These are phyloP conservation scores for Otus scops DNA, from an alignment of 2,797 vertebrate species.

Conservation along the genomic window DNA sequence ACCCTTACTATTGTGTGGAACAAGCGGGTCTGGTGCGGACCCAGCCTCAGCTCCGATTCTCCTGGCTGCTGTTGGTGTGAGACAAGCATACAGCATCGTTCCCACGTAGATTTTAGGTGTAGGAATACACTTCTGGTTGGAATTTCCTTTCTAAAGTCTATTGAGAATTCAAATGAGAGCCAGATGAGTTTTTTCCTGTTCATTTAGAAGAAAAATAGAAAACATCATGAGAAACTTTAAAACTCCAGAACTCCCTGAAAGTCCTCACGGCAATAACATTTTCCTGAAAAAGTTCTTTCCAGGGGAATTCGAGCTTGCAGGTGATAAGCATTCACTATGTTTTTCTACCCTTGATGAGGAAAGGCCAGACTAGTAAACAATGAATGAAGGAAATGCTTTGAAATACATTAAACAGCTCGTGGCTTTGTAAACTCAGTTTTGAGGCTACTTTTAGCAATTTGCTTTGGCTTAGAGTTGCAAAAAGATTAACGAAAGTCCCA, in stretches of 20 bases:
- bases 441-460: background rate
- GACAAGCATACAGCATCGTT: constrained; percentile 1
- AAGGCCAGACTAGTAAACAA: background rate
- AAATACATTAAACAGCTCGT: background rate
- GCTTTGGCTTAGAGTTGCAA: background rate
- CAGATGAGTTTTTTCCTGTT: constrained; percentile 63
- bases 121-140: constrained; percentile 63
- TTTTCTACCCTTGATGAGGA: background rate
- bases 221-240: constrained; percentile 60
- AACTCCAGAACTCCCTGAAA: constrained; percentile 47
- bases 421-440: background rate
- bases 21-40: background rate
- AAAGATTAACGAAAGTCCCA: background rate
- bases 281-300: constrained; percentile 17
- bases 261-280: background rate
- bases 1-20: background rate
- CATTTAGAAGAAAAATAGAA: constrained; percentile 54
- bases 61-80: constrained; percentile 34
- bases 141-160: constrained; percentile 70
- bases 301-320: constrained; percentile 14
- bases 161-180: constrained; percentile 70
- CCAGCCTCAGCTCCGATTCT: constrained; percentile 17
- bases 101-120: constrained; percentile 42
- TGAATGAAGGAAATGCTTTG: constrained; percentile 1
- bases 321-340: background rate